phyloP scores from a whole-genome alignment of 2,888 invertebrate species.

The Andrena bicolor region DNA sequence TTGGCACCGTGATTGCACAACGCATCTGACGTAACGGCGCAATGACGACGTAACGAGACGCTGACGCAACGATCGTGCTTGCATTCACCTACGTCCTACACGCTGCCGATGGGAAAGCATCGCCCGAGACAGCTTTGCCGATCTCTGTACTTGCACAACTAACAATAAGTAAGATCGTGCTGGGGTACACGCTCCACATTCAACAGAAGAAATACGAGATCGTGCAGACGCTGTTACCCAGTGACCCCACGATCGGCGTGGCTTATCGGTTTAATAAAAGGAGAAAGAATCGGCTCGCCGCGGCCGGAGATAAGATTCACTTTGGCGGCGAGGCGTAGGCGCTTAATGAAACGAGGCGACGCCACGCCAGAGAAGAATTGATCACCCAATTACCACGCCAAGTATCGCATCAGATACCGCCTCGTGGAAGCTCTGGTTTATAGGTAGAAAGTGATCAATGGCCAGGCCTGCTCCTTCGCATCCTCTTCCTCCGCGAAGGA shows the following conservation, averaged over 20 bases:
- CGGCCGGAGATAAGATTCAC: slow-evolving; percentile 5
- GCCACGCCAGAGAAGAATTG: slow-evolving; percentile 31
- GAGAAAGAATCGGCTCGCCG: slow-evolving; percentile 5
- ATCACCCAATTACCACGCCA: slow-evolving; percentile 32
- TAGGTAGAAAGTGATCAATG: slow-evolving; percentile 15
- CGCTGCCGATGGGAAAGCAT: slow-evolving; percentile 16
- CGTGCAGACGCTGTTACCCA: neutral
- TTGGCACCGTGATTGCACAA: slow-evolving; percentile 64
- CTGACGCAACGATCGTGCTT: slow-evolving; percentile 45
- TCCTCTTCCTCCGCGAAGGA: neutral
- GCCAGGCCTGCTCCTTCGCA: neutral
- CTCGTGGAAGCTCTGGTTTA: slow-evolving; percentile 10
- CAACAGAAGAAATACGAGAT: too few relatives aligned
- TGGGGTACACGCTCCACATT: neutral
- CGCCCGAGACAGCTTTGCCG: neutral
- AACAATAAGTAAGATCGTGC: neutral
- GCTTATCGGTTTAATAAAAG: slow-evolving; percentile 14
- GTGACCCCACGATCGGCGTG: slow-evolving; percentile 9
- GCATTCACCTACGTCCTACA: neutral
- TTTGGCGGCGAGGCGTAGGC: neutral
- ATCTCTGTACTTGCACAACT: neutral
- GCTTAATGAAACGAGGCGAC: slow-evolving; percentile 16
- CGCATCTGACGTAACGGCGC: slow-evolving; percentile 60
- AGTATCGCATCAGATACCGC: slow-evolving; percentile 19
- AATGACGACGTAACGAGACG: slow-evolving; percentile 62